Base-by-base conservation (phyloP, 1,140 invertebrate species). In the Colletes gigas region DNA sequence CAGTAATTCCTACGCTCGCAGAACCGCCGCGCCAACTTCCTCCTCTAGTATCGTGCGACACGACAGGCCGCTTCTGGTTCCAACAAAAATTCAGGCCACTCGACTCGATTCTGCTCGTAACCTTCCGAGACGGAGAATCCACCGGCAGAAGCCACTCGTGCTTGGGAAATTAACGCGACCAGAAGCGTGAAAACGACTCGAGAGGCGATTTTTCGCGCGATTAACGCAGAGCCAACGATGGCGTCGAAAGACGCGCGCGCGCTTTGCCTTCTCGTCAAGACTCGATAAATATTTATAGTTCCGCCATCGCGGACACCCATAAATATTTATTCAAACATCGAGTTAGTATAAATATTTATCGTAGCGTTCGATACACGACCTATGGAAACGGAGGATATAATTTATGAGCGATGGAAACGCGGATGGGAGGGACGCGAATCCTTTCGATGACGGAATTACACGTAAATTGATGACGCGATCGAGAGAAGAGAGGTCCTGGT, bases 321-420 rank as follows among this genome's bases (percentile, higher is more conserved):
- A 79, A 79, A 79, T 79, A 79, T 79, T 79, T 79, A 79, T 65
- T 73, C 52, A 70, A 73, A 73, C 77, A 79, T 79, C 77, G 70
- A 47, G 77, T 79, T 79, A 79, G 69, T 79, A 79, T 79, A 79
- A 79, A 79, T 79, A 79, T 79, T 79, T 79, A 79, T 79, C 60
- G 50, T 55, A 19, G 50, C 14, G 77, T 10, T 21, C 69, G 70
- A 65, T 73, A 78, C 77, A 73, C 69, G 60, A 70, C 70, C 77
- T 79, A 79, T 79, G 77, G 73, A 79, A 79, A 79, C 70, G 52
- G 17, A 3, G 60, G 60, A 79, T 79, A 79, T 79, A 79, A 79
- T 73, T 79, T 79, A 79, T 79, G 77, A 73, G 62, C 69, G 70
- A 17, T 73, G 77, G 63, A 73, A 79, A 79, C 70, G 70, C 70